Base-by-base conservation (phyloP, 2,113 vertebrate genomes). In the Centropus unirufus region DNA sequence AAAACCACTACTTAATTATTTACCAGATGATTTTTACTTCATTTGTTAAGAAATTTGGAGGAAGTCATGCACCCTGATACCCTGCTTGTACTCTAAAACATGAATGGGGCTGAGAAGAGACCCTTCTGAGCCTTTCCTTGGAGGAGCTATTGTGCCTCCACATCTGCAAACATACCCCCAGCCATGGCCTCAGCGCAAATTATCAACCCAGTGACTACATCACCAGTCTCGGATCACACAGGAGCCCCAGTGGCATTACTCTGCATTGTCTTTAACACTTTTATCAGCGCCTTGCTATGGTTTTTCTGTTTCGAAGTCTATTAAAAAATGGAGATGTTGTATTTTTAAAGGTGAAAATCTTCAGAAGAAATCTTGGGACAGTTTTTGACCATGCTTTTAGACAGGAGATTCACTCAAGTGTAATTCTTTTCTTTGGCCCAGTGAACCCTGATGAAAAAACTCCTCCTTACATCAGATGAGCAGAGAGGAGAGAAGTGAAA, bases 151-250 rank as follows among this genome's bases (percentile, higher is more conserved):
- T 66, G 58, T 39, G 44, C 17, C 76, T 29, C 29, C 51, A 51
- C 39, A 62, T 21, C 70, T 77, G 63, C 40, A 90, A 55, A 27
- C 23, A 17, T 5, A 46, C 11, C 44, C 58, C 88, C 75, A 61
- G 58, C 22, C 46, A 79, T 0, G 57, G 51, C 34, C 23, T 29
- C 46, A 30, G 1, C 15, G 19, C 23, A 73, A 87, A 80, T 27
- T 30, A 58, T 55, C 58, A 61, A 49, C n/a, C 49, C 5, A 55
- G 36, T 0, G 0, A 64, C n/a, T 6, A 22, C 0, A 10, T 4
- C 61, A 76, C 46, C 46, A 29, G 22, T 12, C 17, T 49, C n/a
- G 73, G 36, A 54, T 69, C 40, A 49, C 7, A 64, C 18, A 6
- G 26, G 76, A 69, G 30, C 34, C 19, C 30, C 20, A 32, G 23